Conservation (phyloP, 2,797 vertebrate species). For the Gephyroberyx darwinii region DNA sequence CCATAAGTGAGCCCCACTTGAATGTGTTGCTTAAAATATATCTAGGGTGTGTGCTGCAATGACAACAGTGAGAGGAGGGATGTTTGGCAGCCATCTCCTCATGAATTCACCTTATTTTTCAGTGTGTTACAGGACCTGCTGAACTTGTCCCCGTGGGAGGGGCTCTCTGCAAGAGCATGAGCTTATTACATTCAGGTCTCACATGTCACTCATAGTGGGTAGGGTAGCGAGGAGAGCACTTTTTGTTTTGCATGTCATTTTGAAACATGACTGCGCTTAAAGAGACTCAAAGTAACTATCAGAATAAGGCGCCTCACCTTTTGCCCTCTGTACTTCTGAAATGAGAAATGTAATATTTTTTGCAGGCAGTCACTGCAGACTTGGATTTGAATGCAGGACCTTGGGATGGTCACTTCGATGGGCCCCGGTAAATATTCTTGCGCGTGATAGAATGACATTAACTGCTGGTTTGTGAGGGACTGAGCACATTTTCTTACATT, state of each 20-base stretch:
- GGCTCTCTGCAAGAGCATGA: too few relatives aligned
- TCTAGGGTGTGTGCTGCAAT: not conserved
- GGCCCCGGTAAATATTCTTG: too few relatives aligned
- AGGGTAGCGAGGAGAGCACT: not conserved
- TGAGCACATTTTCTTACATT: too few relatives aligned
- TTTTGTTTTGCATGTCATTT: not conserved
- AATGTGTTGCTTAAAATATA: slow-evolving; percentile 37
- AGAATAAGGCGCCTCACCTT: not conserved
- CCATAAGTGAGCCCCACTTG: slow-evolving; percentile 24
- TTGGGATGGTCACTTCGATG: too few relatives aligned
- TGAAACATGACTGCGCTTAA: not conserved
- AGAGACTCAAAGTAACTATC: not conserved
- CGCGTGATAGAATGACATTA: too few relatives aligned
- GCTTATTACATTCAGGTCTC: not conserved
- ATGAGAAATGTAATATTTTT: too few relatives aligned
- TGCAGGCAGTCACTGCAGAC: too few relatives aligned
- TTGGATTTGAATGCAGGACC: too few relatives aligned
- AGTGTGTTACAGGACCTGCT: too few relatives aligned
- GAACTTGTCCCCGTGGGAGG: not conserved
- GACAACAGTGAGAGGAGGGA: not conserved
- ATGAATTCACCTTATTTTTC: not conserved
- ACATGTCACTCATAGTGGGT: not conserved
- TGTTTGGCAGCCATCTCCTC: not conserved
- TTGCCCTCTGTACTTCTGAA: too few relatives aligned
- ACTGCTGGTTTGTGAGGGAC: too few relatives aligned